Evolutionary conservation across 2,113 vertebrate genomes (phyloP).

Genomic region (Rhynchopsitta pachyrhyncha): DNA sequence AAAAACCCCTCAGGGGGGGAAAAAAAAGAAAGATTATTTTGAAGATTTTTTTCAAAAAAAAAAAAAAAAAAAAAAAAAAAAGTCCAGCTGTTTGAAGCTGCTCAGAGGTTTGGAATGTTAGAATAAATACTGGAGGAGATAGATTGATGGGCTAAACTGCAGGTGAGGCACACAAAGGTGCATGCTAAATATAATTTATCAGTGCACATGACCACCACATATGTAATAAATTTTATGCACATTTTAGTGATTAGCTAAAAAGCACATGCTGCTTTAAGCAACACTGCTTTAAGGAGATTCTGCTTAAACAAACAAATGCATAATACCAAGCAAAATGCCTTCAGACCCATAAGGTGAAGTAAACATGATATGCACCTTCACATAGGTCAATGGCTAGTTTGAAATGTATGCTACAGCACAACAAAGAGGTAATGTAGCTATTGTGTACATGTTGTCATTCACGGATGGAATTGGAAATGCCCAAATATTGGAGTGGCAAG

Average conservation of each 20-base stretch:
- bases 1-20: neutral
- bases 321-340: neutral
- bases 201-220: neutral
- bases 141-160: neutral
- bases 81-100: neutral
- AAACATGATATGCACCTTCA: accelerated
- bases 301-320: neutral
- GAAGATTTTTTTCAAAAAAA: too few species aligned
- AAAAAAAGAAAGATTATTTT: too few species aligned
- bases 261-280: neutral
- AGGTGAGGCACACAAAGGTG: neutral
- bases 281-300: neutral
- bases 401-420: neutral
- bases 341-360: neutral
- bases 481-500: neutral
- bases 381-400: neutral
- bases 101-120: conserved; percentile 20
- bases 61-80: neutral
- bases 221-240: neutral
- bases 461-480: neutral
- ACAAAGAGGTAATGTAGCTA: accelerated
- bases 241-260: neutral
- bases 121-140: neutral
- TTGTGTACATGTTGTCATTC: neutral
- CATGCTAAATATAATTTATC: neutral